Percentiles rank a stretch among this genome's conserved stretches.
Evolutionary conservation across 2,888 invertebrate genomes (phyloP).

Genomic region (Oscheius sp.): DNA sequence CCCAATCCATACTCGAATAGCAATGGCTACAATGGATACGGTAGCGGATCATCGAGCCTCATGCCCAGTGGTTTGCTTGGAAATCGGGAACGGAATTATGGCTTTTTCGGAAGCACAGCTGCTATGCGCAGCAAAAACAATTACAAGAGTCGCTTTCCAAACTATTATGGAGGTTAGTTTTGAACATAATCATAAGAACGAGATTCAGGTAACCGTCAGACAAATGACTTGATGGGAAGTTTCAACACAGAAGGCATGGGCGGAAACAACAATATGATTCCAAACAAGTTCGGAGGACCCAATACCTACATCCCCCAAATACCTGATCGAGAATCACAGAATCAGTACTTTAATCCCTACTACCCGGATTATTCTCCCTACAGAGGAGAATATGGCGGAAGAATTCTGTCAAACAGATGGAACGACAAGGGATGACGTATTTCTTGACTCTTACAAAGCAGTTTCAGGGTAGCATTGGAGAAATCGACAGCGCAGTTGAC

Average conservation of each 20-base stretch:
- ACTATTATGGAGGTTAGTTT: conserved; percentile 39
- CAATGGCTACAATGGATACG: conserved; percentile 19
- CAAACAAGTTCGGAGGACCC: conserved; percentile 13
- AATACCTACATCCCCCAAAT: conserved; percentile 27
- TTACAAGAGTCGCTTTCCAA: conserved; percentile 21
- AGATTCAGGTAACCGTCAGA: conserved; percentile 40
- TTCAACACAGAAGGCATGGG: conserved; percentile 34
- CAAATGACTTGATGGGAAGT: conserved; percentile 49
- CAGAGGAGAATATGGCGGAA: conserved; percentile 7
- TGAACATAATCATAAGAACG: neutral
- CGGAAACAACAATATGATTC: neutral
- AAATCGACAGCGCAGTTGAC: conserved; percentile 11
- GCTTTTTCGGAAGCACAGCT: conserved; percentile 29
- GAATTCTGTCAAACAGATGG: conserved; percentile 30
- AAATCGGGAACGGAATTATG: conserved; percentile 15
- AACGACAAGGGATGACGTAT: conserved; percentile 10
- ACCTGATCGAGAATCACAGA: conserved; percentile 9
- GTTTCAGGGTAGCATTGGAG: conserved; percentile 15
- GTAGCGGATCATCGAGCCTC: neutral
- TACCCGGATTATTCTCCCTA: conserved; percentile 17
- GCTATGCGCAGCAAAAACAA: conserved; percentile 23
- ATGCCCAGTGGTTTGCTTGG: conserved; percentile 11
- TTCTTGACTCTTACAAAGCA: neutral
- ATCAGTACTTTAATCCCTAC: conserved; percentile 23
- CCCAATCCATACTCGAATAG: conserved; percentile 19